Conservation (phyloP, 1,140 invertebrate genomes). For the Scaptomyza hsui region DNA sequence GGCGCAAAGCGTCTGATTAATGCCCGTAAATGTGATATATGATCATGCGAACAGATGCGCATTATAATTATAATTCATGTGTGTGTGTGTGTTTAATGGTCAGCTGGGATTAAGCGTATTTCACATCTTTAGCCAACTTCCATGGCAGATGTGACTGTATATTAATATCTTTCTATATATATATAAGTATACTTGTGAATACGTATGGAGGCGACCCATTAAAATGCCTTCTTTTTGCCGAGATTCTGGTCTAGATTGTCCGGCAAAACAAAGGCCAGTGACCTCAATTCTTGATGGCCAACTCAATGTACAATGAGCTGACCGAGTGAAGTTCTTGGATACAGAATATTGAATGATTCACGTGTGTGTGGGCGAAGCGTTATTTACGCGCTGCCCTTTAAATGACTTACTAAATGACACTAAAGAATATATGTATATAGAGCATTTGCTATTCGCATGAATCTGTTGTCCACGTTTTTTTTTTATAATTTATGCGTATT, state of each 20-base stretch:
- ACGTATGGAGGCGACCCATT: slow-evolving; percentile 24
- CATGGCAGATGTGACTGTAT: slow-evolving; percentile 25
- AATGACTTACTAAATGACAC: slow-evolving; percentile 13
- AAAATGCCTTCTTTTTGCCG: slow-evolving; percentile 13
- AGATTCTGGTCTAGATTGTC: slow-evolving; percentile 27
- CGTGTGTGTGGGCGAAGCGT: slow-evolving; percentile 27
- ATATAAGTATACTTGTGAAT: slow-evolving; percentile 1
- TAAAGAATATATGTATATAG: slow-evolving; percentile 1
- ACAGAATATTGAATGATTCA: neutral
- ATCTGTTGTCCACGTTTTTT: neutral
- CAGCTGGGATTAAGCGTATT: slow-evolving; percentile 21
- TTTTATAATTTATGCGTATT: slow-evolving; percentile 26
- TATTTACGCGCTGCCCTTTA: slow-evolving; percentile 24
- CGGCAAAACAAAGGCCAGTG: slow-evolving; percentile 12
- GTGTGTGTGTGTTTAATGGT: slow-evolving; percentile 20
- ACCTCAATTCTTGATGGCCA: slow-evolving; percentile 37
- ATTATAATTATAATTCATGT: slow-evolving; percentile 1
- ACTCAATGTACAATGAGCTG: slow-evolving; percentile 13
- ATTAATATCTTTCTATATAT: slow-evolving; percentile 6
- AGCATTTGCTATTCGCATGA: slow-evolving; percentile 3
- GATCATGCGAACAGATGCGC: slow-evolving; percentile 21
- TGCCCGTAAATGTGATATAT: slow-evolving; percentile 42
- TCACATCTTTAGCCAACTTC: slow-evolving; percentile 9
- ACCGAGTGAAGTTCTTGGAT: slow-evolving; percentile 23
- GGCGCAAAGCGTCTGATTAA: slow-evolving; percentile 44